These are phyloP conservation scores for Loripinus fragilis DNA, from an alignment of 2,888 invertebrate species.

Conservation along the genomic window DNA sequence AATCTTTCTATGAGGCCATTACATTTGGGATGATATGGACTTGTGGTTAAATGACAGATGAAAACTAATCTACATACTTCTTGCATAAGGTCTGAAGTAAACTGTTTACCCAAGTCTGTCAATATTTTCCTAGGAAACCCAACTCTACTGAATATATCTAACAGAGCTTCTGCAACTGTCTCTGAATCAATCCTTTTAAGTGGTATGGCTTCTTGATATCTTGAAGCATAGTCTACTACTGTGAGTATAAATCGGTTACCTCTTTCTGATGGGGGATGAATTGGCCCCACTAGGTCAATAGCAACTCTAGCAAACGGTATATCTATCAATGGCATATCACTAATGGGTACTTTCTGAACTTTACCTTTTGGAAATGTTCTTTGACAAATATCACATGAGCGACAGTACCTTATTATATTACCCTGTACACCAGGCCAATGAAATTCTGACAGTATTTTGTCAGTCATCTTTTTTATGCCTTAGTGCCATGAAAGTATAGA, in stretches of 20 bases:
- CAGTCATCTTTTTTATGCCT: slow-evolving; percentile 34
- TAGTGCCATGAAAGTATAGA: slow-evolving; percentile 29
- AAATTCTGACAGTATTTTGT: slow-evolving; percentile 25
- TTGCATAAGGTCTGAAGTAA: slow-evolving; percentile 41
- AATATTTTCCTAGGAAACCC: slow-evolving; percentile 58
- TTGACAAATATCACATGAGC: slow-evolving; percentile 35
- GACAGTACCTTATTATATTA: slow-evolving; percentile 27
- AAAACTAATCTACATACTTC: slow-evolving; percentile 44
- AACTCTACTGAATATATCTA: slow-evolving; percentile 47
- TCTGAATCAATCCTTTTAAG: slow-evolving; percentile 45
- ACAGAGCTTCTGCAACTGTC: slow-evolving; percentile 54
- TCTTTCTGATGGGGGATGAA: slow-evolving; percentile 35
- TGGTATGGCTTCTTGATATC: slow-evolving; percentile 58
- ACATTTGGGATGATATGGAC: slow-evolving; percentile 50
- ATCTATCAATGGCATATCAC: slow-evolving; percentile 42
- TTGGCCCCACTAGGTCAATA: slow-evolving; percentile 50
- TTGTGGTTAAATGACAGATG: slow-evolving; percentile 36
- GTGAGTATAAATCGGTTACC: slow-evolving; percentile 56
- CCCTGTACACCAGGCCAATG: slow-evolving; percentile 38
- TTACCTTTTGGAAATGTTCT: slow-evolving; percentile 20
- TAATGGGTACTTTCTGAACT: neutral
- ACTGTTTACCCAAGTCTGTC: slow-evolving; percentile 58
- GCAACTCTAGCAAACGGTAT: slow-evolving; percentile 45
- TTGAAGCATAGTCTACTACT: slow-evolving; percentile 53
- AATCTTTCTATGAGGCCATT: slow-evolving; percentile 50